Conservation (phyloP, 92 coral and sea anemone genomes). For the Porites divaricata region DNA sequence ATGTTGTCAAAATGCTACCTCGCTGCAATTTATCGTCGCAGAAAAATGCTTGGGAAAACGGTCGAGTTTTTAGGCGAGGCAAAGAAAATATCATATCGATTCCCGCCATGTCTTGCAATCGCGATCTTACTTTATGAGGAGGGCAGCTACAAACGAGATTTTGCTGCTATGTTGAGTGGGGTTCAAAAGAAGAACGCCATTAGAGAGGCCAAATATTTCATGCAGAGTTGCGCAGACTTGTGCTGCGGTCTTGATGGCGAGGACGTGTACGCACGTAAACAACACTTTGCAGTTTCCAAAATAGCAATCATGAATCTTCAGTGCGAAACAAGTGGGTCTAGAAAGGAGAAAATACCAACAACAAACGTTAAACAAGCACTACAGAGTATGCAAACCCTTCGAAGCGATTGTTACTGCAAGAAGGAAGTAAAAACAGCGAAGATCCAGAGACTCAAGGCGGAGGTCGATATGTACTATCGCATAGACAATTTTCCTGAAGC, state of each 20-base stretch:
- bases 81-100: neutral
- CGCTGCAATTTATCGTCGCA: conserved; percentile 3
- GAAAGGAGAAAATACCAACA: neutral
- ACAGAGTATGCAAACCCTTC: neutral
- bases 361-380: neutral
- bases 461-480: no score
- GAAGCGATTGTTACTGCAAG: neutral
- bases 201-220: neutral
- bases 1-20: conserved; percentile 1
- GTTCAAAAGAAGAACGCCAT: neutral
- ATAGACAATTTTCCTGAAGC: no score
- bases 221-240: neutral
- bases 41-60: conserved; percentile 5
- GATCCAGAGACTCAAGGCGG: no score
- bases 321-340: neutral
- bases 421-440: no score
- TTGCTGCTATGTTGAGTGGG: neutral
- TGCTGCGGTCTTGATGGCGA: neutral
- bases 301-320: neutral
- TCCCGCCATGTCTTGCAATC: neutral
- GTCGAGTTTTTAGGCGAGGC: neutral
- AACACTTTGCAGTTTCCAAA: neutral
- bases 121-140: conserved; percentile 11
- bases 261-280: neutral
- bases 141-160: conserved; percentile 1